These are phyloP conservation scores for Pleuronectes platessa DNA, from an alignment of 2,113 vertebrate genomes.

Conservation along the genomic window DNA sequence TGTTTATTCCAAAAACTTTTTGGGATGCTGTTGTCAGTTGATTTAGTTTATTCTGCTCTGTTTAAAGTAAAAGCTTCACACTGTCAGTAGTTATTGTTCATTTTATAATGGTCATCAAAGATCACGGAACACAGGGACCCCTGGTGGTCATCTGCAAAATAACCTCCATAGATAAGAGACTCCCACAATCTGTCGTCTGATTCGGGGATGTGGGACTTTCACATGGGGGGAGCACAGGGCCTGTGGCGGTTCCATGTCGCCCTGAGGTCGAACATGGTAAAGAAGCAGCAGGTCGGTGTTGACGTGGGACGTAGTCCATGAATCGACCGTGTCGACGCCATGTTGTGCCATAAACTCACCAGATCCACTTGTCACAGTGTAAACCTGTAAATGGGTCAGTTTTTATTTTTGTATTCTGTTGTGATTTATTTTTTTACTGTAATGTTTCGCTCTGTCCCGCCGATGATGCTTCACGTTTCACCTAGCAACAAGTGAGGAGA, in stretches of 20 bases:
- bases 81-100: too few relatives aligned
- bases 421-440: constrained; percentile 38
- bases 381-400: constrained; percentile 25
- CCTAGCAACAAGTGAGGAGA: constrained; percentile 40
- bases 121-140: background rate
- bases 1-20: too few relatives aligned
- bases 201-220: background rate
- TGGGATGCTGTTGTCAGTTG: too few relatives aligned
- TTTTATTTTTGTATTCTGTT: constrained; percentile 45
- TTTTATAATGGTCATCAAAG: background rate
- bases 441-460: background rate
- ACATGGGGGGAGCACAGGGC: too few relatives aligned
- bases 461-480: constrained; percentile 9
- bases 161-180: background rate
- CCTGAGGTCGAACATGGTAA: too few relatives aligned
- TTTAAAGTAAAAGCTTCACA: too few relatives aligned
- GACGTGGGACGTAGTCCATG: background rate
- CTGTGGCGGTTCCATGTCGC: too few relatives aligned
- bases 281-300: background rate
- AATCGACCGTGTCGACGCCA: constrained; percentile 19
- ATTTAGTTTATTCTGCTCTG: too few relatives aligned
- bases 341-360: constrained; percentile 67
- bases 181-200: background rate
- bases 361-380: constrained; percentile 31
- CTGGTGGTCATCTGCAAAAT: background rate